phyloP scores from a whole-genome alignment of 2,113 vertebrate species.

The Oncorhynchus mykiss region DNA sequence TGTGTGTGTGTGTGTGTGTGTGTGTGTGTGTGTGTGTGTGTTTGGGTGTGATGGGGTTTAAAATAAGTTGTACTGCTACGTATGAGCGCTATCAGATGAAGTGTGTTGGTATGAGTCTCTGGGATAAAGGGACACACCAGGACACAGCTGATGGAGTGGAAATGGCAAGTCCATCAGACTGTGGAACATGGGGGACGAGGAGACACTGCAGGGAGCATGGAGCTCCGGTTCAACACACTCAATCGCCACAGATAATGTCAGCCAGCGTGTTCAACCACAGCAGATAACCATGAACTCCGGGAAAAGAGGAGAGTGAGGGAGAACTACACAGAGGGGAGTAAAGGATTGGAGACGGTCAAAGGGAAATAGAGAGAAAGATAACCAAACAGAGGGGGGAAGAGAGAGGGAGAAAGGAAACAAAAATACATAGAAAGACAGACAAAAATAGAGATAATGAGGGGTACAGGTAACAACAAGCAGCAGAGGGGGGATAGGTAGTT shows the following conservation, averaged over 20 bases:
- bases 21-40: too few species aligned
- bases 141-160: neutral
- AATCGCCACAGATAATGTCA: too few species aligned
- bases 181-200: neutral
- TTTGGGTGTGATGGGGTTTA: too few species aligned
- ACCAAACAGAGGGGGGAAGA: neutral
- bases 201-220: too few species aligned
- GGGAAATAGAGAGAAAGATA: neutral
- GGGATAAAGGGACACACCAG: neutral
- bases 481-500: neutral
- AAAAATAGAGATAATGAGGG: neutral
- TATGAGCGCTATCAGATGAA: neutral
- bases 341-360: neutral
- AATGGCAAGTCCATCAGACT: constrained; percentile 7
- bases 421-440: neutral
- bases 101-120: neutral
- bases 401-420: neutral
- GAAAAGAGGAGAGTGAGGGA: neutral
- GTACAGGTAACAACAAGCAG: neutral
- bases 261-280: too few species aligned
- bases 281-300: neutral
- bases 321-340: neutral
- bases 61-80: neutral
- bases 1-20: too few species aligned
- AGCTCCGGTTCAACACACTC: too few species aligned